Evolutionary conservation across 2,113 vertebrate genomes (phyloP), one percentile per base, ranked within the genome.

Genomic region (Ovis canadensis): DNA sequence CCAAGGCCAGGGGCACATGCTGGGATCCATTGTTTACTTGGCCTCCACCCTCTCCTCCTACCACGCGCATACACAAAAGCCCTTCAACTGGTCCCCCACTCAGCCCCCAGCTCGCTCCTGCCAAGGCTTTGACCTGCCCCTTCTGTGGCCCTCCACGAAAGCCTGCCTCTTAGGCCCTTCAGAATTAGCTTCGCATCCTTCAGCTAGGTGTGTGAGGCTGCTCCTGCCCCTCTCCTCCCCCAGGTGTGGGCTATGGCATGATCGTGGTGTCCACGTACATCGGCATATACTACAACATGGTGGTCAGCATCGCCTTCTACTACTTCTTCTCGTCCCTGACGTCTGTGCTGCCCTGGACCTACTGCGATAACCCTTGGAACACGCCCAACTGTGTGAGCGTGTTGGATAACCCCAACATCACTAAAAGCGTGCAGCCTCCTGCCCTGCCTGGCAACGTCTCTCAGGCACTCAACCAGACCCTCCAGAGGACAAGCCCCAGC

Each of bases 211-310:
- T 40, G 43, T n/a, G 81, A 93, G 64, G 67, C 59, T 80, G 21
- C 60, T n/a, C 31, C 40, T 48, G n/a, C 14, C 43, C 5, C 81
- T 3, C 54, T n/a, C 9, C 25, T 6, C 43, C 98, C 96, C 67
- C 97, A 99, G 99, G 99, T 57, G 99, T 99, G 94, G 99, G 99
- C 97, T 99, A 99, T 7, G 99, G 99, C 98, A 99, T 99, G 99
- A 99, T 99, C 99, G 99, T 99, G 98, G 99, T 99, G 95, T 99
- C 99, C 96, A 99, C 99, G 0, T 99, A 99, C 98, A 99, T 99
- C n/a, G 99, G 99, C 77, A 99, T 99, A 98, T 99, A 99, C 98
- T 99, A 99, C 99, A 99, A 99, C n/a, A 99, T 99, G 98, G 99
- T 99, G 98, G 99, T 99, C 98, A 99, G 99, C 98, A 99, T 99